Percentiles rank a stretch among this genome's conserved stretches.
phyloP scores from a whole-genome alignment of 1,140 invertebrate species.

The Globodera rostochiensis region DNA sequence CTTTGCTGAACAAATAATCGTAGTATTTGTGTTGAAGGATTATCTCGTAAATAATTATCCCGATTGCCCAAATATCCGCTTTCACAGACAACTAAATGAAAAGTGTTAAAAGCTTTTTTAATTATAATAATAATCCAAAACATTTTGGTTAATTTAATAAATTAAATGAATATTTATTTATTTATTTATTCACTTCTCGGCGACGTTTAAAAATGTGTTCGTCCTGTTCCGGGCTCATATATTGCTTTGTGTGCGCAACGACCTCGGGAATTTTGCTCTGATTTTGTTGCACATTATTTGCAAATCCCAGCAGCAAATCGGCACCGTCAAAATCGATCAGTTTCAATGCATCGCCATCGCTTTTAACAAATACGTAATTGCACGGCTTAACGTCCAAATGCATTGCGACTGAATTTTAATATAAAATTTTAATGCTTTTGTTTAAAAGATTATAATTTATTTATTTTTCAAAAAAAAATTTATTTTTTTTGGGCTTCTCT shows the following conservation, averaged over 20 bases:
- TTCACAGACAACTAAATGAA: background rate
- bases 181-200: background rate
- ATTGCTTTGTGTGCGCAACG: background rate
- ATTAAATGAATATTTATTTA: too few relatives aligned
- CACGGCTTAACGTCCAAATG: background rate
- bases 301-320: background rate
- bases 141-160: too few relatives aligned
- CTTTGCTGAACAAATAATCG: slow-evolving; percentile 1
- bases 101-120: too few relatives aligned
- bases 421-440: too few relatives aligned
- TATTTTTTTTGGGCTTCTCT: too few relatives aligned
- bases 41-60: background rate
- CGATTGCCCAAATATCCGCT: background rate
- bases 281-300: background rate
- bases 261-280: background rate
- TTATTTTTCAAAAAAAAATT: too few relatives aligned
- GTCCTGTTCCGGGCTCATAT: background rate
- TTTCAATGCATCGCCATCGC: background rate
- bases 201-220: background rate
- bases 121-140: too few relatives aligned
- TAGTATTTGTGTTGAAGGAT: background rate
- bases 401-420: background rate
- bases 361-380: background rate
- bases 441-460: too few relatives aligned
- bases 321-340: slow-evolving; percentile 4